Evolutionary conservation across 1,140 invertebrate species (phyloP), one percentile per base, ranked within the genome.

Genomic region (Pogonus chalceus): DNA sequence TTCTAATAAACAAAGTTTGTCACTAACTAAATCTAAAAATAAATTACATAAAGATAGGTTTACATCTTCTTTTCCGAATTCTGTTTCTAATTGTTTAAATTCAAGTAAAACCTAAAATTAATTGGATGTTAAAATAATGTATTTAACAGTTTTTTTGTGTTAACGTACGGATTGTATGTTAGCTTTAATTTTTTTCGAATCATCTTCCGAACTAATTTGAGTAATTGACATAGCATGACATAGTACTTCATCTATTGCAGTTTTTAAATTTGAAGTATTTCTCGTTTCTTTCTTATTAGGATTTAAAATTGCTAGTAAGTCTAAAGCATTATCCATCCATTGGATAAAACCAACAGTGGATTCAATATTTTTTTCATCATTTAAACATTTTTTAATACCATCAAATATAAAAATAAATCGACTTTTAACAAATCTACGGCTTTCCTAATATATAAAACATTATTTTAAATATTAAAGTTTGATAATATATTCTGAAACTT

Each of bases 141-240:
- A n/a, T n/a, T 7, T 31, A 31, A 49, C 21, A 7, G 10, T 49
- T 20, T 49, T 3, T 4, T 23, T 23, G 22, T 16, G 4, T n/a
- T 31, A 10, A 23, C 14, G 35, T 55, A 62, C 57, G 7, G 57
- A 47, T 51, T 60, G 56, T 47, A 62, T 59, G 23, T 59, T 58
- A 4, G 58, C 66, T 54, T 58, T 63, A 35, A 68, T 68, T 16
- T 52, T 57, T 58, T 60, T 60, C 31, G 48, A 58, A 59, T 68
- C 66, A 20, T 65, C 62, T 16, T 39, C 43, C 23, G 60, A 58
- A 1, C 60, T 53, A 18, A 68, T 58, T 58, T 68, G 65, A 10
- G 64, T 63, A 23, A 68, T 62, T 20, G 65, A 65, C 63, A 68
- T 65, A 2, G 64, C 62, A 56, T 66, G 59, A 55, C 60, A 60